These are phyloP conservation scores for Glossophaga mutica DNA, from an alignment of 2,797 vertebrate species.

Conservation along the genomic window DNA sequence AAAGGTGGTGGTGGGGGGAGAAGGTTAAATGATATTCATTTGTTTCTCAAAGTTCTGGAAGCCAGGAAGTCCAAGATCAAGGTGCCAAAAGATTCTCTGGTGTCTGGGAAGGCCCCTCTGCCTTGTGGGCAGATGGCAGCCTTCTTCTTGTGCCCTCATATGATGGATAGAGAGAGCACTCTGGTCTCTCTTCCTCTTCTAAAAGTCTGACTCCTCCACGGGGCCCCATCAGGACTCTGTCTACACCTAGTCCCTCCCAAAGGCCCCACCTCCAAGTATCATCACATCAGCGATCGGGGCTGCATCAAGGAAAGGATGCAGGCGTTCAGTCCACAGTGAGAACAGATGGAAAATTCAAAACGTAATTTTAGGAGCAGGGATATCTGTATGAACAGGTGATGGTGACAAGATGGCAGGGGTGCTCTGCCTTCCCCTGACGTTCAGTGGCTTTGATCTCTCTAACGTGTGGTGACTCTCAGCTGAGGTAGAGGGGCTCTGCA, in stretches of 20 bases:
- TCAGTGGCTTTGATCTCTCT: neutral
- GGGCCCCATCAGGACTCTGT: neutral
- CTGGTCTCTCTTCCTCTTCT: neutral
- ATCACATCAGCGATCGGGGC: neutral
- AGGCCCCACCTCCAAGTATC: neutral
- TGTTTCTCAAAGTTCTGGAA: neutral
- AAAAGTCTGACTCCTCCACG: neutral
- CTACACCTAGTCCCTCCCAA: neutral
- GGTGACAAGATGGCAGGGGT: neutral
- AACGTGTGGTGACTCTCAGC: neutral
- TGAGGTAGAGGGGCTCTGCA: neutral
- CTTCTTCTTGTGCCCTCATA: neutral
- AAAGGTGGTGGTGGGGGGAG: neutral
- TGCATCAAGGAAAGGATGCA: neutral
- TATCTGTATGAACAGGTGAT: neutral
- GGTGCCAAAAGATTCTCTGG: neutral
- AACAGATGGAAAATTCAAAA: neutral
- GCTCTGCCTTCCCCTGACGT: neutral
- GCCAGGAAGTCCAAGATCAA: neutral
- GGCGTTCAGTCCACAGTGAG: neutral
- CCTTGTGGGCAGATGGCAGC: neutral
- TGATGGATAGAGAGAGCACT: neutral
- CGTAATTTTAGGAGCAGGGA: neutral
- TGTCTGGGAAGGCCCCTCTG: neutral
- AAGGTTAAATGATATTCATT: neutral